A percentile compares a stretch with the other conserved stretches of the same genome.
These are phyloP conservation scores for Drosophila fulvimacula DNA, from an alignment of 2,888 invertebrate genomes.

Conservation along the genomic window DNA sequence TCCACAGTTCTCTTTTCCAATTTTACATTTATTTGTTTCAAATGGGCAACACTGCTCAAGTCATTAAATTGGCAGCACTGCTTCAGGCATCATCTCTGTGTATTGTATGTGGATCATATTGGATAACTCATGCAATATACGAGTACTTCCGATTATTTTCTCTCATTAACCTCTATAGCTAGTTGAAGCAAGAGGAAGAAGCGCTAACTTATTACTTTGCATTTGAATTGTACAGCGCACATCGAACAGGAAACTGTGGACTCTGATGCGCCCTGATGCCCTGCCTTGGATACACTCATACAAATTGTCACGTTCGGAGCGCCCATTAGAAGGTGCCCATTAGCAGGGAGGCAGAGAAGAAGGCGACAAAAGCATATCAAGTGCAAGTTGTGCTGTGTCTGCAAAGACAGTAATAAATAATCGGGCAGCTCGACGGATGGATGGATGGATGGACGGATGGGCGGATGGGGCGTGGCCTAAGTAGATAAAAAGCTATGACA, in stretches of 20 bases:
- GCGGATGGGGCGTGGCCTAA: conserved; percentile 39
- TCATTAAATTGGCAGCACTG: too few species aligned
- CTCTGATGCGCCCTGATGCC: conserved; percentile 26
- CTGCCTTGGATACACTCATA: conserved; percentile 47
- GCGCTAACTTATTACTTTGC: conserved; percentile 28
- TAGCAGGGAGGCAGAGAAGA: neutral
- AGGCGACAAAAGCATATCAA: conserved; percentile 57
- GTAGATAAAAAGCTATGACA: conserved; percentile 68
- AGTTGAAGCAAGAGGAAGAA: neutral
- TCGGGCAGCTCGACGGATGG: conserved; percentile 37
- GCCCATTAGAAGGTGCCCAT: conserved; percentile 26
- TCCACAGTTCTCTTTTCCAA: too few species aligned
- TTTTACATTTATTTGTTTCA: too few species aligned
- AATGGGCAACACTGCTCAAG: too few species aligned
- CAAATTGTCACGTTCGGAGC: conserved; percentile 68
- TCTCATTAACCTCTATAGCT: too few species aligned
- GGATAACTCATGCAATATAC: neutral
- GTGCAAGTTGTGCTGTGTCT: conserved; percentile 53
- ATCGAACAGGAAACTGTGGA: conserved; percentile 30
- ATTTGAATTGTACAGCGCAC: conserved; percentile 7
- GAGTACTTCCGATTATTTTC: neutral
- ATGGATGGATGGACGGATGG: conserved; percentile 1
- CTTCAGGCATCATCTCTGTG: too few species aligned
- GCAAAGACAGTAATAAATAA: conserved; percentile 58
- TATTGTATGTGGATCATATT: neutral